These are phyloP conservation scores for Cecropterus lyciades DNA, from an alignment of 1,140 invertebrate genomes.

Conservation along the genomic window DNA sequence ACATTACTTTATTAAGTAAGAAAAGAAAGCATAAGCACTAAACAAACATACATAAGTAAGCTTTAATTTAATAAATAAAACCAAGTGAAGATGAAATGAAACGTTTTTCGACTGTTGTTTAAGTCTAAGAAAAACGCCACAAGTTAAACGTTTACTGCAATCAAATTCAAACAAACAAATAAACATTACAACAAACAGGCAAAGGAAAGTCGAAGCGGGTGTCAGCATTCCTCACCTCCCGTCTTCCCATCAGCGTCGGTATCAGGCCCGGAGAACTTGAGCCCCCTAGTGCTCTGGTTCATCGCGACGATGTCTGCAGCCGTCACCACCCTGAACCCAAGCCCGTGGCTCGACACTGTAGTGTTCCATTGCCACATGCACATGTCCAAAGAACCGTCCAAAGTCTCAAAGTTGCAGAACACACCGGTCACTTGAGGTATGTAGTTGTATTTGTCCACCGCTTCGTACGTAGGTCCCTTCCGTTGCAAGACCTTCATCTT, in stretches of 20 bases:
- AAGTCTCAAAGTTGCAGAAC: constrained; percentile 72
- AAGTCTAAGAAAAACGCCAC: constrained; percentile 1
- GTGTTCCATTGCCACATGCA: constrained; percentile 81
- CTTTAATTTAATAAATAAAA: too few species aligned
- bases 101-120: too few species aligned
- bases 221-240: constrained; percentile 63
- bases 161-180: too few species aligned
- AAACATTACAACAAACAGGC: too few species aligned
- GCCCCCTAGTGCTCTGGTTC: constrained; percentile 59
- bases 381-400: constrained; percentile 54
- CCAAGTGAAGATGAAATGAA: too few species aligned
- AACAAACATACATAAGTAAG: too few species aligned
- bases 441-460: constrained; percentile 54
- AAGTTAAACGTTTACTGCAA: neutral
- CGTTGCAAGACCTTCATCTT: constrained; percentile 61
- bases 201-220: neutral
- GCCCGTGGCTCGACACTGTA: constrained; percentile 60
- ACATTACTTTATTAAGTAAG: too few species aligned
- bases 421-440: constrained; percentile 74
- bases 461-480: constrained; percentile 56
- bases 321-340: constrained; percentile 70
- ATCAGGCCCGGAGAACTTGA: constrained; percentile 70
- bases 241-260: constrained; percentile 75
- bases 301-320: constrained; percentile 59
- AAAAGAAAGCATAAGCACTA: too few species aligned